phyloP scores from a whole-genome alignment of 2,797 vertebrate genomes.

The Lepidocolaptes lacrymiger region DNA sequence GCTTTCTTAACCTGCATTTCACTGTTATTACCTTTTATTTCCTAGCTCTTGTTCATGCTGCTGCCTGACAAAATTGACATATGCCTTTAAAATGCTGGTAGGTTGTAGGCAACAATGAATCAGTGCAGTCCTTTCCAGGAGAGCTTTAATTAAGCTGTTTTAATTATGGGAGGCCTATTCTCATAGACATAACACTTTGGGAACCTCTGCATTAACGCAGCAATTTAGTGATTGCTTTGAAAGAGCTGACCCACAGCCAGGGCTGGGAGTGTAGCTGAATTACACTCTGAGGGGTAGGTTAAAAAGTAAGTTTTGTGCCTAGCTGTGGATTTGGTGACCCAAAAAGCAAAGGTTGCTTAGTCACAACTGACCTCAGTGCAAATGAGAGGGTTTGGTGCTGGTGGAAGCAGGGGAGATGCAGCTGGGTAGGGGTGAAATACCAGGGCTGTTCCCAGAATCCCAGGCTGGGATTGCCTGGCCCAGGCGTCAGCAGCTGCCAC shows the following conservation, averaged over 20 bases:
- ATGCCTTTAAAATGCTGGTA: not conserved
- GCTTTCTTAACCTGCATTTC: not conserved
- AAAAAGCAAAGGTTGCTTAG: not conserved
- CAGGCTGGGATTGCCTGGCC: not conserved
- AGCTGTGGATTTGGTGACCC: not conserved
- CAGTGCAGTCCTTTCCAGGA: not conserved
- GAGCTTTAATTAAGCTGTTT: not conserved
- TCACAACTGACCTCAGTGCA: not conserved
- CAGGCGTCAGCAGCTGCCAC: rapidly evolving
- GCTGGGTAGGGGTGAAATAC: not conserved
- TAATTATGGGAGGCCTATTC: not conserved
- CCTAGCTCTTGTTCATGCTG: not conserved
- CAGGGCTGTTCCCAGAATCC: not conserved
- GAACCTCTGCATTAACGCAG: not conserved
- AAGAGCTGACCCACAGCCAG: not conserved
- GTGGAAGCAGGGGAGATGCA: not conserved
- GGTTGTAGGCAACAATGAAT: not conserved
- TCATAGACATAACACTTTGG: not conserved
- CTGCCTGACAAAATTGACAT: not conserved
- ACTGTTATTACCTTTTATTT: not conserved
- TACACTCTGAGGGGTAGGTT: not conserved
- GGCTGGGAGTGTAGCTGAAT: not conserved
- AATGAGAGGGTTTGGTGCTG: not conserved
- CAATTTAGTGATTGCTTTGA: not conserved
- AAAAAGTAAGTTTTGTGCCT: not conserved